These are phyloP conservation scores for Falco punctatus DNA, from an alignment of 2,113 vertebrate species.

Conservation along the genomic window DNA sequence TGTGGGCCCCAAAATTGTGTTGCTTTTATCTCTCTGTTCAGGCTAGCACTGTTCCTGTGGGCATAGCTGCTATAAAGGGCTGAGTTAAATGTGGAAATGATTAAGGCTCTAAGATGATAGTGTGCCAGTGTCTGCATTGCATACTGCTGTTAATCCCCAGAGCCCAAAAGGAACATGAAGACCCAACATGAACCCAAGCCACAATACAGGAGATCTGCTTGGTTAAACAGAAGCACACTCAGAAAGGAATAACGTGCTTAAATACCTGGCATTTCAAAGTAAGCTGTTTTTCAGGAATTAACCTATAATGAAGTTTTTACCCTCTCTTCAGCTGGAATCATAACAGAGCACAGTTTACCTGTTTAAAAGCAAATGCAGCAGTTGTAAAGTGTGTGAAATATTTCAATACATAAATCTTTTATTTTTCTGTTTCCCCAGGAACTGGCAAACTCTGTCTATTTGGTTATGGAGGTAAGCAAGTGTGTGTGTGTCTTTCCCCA, in stretches of 20 bases:
- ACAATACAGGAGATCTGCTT: background rate
- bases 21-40: background rate
- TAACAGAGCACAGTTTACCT: background rate
- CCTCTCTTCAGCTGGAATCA: background rate
- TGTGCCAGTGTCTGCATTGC: background rate
- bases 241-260: background rate
- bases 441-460: conserved; percentile 92
- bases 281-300: background rate
- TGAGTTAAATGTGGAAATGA: conserved; percentile 22
- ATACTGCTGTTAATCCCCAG: background rate
- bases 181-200: background rate
- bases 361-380: background rate
- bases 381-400: background rate
- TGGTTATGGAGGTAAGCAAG: conserved; percentile 95
- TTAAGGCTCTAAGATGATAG: conserved; percentile 8
- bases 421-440: conserved; percentile 79
- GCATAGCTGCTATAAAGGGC: conserved; percentile 12
- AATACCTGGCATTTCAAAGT: background rate
- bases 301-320: background rate
- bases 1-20: background rate
- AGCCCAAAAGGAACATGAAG: background rate
- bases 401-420: background rate
- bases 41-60: background rate
- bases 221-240: background rate
- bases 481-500: background rate